Evolutionary conservation across 1,140 invertebrate species (phyloP).

Genomic region (Lordiphosa stackelbergi): DNA sequence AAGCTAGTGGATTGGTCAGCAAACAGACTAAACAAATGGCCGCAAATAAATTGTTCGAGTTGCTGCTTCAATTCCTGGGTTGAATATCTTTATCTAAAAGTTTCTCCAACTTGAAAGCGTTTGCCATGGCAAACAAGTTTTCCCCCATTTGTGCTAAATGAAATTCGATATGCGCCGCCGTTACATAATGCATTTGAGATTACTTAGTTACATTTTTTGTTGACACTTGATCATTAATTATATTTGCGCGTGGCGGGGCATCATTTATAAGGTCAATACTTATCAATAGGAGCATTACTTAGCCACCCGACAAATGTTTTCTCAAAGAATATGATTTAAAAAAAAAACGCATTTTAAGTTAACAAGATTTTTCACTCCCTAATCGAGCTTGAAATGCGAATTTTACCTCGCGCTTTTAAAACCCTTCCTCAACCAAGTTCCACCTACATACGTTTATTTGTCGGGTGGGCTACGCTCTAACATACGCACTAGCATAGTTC

Average conservation of each 20-base stretch:
- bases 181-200: constrained; percentile 56
- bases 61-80: constrained; percentile 4
- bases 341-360: too few relatives aligned
- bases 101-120: neutral
- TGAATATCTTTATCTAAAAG: constrained; percentile 7
- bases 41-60: constrained; percentile 20
- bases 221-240: constrained; percentile 72
- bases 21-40: constrained; percentile 23
- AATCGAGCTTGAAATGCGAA: too few relatives aligned
- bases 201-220: constrained; percentile 40
- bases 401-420: too few relatives aligned
- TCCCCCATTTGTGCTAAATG: constrained; percentile 43
- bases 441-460: too few relatives aligned
- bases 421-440: too few relatives aligned
- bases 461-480: constrained; percentile 24
- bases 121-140: constrained; percentile 9
- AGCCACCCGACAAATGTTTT: constrained; percentile 20
- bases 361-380: too few relatives aligned
- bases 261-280: constrained; percentile 10
- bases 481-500: constrained; percentile 5
- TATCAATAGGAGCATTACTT: constrained; percentile 37
- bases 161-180: constrained; percentile 40
- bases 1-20: neutral
- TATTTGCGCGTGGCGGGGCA: constrained; percentile 54
- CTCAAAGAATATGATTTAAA: too few relatives aligned